Percentiles rank a stretch among this genome's conserved stretches.
phyloP scores from a whole-genome alignment of 2,888 invertebrate genomes.

The Eurytoma adleriae region DNA sequence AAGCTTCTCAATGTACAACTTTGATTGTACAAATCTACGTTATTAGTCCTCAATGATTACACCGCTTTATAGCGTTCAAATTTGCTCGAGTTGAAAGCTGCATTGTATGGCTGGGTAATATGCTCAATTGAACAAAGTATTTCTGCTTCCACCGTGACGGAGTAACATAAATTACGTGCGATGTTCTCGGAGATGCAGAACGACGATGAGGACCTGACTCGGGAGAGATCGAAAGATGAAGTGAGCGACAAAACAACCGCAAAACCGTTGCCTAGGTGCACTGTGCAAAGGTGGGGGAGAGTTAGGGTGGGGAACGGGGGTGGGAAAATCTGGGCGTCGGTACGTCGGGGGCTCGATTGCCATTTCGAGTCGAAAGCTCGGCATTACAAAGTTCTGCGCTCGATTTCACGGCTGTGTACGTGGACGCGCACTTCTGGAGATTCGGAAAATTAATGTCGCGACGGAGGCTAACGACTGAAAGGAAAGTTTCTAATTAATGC shows the following conservation, averaged over 20 bases:
- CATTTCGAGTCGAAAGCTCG: conserved; percentile 33
- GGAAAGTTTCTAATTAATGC: conserved; percentile 68
- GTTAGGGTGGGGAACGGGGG: neutral
- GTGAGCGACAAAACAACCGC: neutral
- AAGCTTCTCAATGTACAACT: no score
- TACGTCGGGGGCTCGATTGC: conserved; percentile 38
- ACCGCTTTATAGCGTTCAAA: no score
- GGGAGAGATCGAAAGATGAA: no score
- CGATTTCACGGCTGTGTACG: conserved; percentile 39
- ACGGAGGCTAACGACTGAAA: conserved; percentile 55
- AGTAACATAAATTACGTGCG: no score
- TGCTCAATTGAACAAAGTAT: no score
- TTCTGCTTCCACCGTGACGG: no score
- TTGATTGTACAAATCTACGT: no score
- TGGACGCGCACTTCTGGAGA: neutral
- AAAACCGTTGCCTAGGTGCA: neutral
- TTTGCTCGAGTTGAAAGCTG: no score
- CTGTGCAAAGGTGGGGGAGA: neutral
- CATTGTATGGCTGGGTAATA: no score
- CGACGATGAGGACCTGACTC: no score
- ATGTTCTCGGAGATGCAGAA: no score
- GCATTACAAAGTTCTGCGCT: conserved; percentile 42
- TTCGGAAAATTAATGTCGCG: conserved; percentile 61
- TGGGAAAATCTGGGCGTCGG: conserved; percentile 39
- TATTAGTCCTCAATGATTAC: no score